Conservation (phyloP, 2,113 vertebrate genomes). For the human region DNA sequence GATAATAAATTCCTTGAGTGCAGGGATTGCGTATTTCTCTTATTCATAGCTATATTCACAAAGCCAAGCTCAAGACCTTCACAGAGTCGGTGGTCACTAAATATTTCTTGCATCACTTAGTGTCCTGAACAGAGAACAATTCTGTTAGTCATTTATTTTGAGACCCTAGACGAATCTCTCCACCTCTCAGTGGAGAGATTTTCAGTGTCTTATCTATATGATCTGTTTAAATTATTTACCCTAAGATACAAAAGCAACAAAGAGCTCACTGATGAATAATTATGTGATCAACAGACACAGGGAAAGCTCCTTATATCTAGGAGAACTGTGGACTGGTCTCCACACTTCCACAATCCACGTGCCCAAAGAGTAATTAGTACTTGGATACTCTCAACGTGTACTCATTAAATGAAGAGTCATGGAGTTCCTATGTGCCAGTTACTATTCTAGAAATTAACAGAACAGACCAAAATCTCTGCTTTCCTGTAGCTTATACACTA, state of each 20-base stretch:
- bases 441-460: not conserved
- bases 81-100: not conserved
- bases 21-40: accelerated
- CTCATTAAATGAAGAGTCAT: not conserved
- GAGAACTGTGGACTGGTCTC: accelerated
- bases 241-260: not conserved
- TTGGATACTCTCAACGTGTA: accelerated
- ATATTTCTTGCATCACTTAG: not conserved
- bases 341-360: accelerated
- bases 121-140: not conserved
- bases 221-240: not conserved
- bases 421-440: accelerated
- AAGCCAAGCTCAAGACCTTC: not conserved
- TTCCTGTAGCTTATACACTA: not conserved
- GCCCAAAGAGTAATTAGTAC: not conserved
- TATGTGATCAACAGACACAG: not conserved
- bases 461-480: not conserved
- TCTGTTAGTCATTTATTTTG: not conserved
- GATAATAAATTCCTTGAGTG: no score
- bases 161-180: not conserved
- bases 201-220: not conserved
- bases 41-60: no score
- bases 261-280: not conserved
- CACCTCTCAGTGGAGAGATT: not conserved
- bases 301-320: not conserved